Evolutionary conservation across 2,888 invertebrate genomes (phyloP).

Genomic region (Aphelenchoides bicaudatus): DNA sequence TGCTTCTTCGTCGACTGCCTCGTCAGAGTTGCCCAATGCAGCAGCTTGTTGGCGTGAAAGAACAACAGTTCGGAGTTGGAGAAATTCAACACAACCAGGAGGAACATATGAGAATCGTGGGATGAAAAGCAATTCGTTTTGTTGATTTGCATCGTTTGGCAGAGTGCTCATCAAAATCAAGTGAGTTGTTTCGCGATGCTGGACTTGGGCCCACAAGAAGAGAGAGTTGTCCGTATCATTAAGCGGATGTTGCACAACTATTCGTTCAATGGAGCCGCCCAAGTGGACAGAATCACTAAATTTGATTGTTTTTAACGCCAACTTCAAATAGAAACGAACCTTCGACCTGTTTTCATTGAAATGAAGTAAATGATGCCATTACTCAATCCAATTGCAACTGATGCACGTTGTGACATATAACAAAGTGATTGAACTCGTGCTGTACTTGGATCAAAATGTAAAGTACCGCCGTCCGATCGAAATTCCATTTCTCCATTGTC

Average conservation of each 20-base stretch:
- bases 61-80: constrained; percentile 1
- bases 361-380: constrained; percentile 8
- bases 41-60: constrained; percentile 2
- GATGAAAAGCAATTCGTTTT: neutral
- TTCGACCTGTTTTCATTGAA: neutral
- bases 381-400: constrained; percentile 8
- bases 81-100: neutral
- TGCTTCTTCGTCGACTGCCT: constrained; percentile 16
- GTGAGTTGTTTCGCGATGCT: neutral
- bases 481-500: constrained; percentile 10
- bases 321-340: neutral
- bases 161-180: constrained; percentile 1
- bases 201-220: constrained; percentile 13
- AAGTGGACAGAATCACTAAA: constrained; percentile 12
- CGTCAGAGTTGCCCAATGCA: constrained; percentile 5
- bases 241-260: constrained; percentile 8
- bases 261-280: neutral
- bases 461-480: neutral
- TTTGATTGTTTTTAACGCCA: neutral
- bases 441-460: neutral
- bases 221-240: constrained; percentile 16
- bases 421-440: constrained; percentile 5
- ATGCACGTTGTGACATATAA: constrained; percentile 13
- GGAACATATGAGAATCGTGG: constrained; percentile 6
- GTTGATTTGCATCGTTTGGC: neutral